phyloP scores from a whole-genome alignment of 2,888 invertebrate species.

The Drosophila paranaensis region DNA sequence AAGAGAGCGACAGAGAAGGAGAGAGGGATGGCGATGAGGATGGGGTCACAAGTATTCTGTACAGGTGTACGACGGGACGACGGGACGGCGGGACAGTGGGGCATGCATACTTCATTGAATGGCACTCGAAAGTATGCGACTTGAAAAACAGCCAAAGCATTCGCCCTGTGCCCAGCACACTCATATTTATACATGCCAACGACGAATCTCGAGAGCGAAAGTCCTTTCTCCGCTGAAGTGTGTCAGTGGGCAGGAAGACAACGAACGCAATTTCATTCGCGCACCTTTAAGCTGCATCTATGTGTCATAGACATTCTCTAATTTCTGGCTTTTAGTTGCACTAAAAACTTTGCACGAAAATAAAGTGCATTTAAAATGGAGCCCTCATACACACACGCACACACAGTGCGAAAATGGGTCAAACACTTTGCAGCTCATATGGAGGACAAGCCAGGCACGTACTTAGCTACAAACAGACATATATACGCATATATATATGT shows the following conservation, averaged over 20 bases:
- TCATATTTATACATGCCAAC: conserved; percentile 33
- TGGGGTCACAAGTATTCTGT: background rate
- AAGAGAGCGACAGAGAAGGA: conserved; percentile 7
- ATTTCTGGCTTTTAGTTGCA: conserved; percentile 31
- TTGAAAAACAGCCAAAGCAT: conserved; percentile 34
- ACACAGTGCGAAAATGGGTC: conserved; percentile 56
- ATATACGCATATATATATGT: conserved; percentile 1
- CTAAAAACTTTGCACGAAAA: conserved; percentile 48
- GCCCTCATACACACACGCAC: conserved; percentile 1
- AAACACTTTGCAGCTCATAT: conserved; percentile 56
- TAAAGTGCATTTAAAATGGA: conserved; percentile 61
- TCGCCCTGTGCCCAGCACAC: conserved; percentile 16
- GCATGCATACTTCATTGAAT: conserved; percentile 74
- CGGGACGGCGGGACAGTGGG: conserved; percentile 5
- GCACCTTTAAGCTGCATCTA: conserved; percentile 41
- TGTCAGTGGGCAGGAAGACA: conserved; percentile 40
- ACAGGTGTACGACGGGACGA: conserved; percentile 17
- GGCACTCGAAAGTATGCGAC: conserved; percentile 72
- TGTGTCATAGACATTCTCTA: conserved; percentile 31
- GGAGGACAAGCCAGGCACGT: conserved; percentile 54
- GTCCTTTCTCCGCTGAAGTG: conserved; percentile 33
- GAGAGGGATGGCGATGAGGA: background rate
- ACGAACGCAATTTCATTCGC: conserved; percentile 26
- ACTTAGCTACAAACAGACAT: conserved; percentile 20
- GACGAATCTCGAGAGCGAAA: conserved; percentile 29